A percentile compares a stretch with the other conserved stretches of the same genome.
phyloP scores from a whole-genome alignment of 2,888 invertebrate species.

The Tineola bisselliella region DNA sequence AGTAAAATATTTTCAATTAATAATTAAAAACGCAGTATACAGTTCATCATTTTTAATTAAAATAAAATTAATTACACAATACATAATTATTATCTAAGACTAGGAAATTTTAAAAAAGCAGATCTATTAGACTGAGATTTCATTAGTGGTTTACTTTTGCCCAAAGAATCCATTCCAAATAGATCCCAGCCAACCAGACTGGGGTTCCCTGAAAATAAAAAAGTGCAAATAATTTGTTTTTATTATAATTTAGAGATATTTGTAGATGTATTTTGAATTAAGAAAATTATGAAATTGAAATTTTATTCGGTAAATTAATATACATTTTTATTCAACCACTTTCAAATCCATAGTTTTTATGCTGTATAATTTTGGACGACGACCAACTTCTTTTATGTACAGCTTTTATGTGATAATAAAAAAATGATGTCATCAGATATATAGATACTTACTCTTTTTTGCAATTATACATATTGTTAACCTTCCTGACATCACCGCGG shows the following conservation, averaged over 20 bases:
- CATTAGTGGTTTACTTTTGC: not conserved
- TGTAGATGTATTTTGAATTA: no score
- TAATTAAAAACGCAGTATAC: not conserved
- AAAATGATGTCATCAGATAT: no score
- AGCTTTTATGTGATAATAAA: no score
- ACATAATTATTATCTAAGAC: conserved; percentile 7
- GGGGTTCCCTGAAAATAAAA: conserved; percentile 41
- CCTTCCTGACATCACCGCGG: conserved; percentile 74
- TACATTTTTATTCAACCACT: no score
- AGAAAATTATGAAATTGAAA: no score
- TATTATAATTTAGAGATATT: no score
- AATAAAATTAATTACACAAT: conserved; percentile 14
- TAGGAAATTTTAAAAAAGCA: not conserved
- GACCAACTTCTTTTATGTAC: no score
- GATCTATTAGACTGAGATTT: no score
- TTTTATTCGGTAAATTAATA: no score
- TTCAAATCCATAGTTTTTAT: no score
- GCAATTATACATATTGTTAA: conserved; percentile 81
- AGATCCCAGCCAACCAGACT: conserved; percentile 44
- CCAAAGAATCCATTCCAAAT: conserved; percentile 38
- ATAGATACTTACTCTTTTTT: conserved; percentile 46
- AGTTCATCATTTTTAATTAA: conserved; percentile 14
- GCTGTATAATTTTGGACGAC: no score
- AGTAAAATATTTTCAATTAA: not conserved
- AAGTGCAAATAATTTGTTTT: no score